phyloP scores from a whole-genome alignment of 2,888 invertebrate genomes.

The Shargacucullia verbasci region DNA sequence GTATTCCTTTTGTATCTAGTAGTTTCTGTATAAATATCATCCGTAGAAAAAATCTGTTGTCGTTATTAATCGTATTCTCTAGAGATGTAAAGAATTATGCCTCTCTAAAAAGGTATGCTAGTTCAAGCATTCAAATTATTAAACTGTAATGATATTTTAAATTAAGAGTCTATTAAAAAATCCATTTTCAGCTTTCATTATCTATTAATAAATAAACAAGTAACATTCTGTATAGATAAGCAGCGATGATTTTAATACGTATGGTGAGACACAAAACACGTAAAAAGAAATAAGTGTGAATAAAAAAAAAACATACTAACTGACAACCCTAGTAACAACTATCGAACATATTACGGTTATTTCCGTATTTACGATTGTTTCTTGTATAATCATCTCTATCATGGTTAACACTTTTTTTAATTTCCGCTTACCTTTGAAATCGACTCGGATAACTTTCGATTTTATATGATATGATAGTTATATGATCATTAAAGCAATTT shows the following conservation, averaged over 20 bases:
- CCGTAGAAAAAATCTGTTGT: too few species aligned
- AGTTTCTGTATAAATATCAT: too few species aligned
- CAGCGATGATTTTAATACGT: too few species aligned
- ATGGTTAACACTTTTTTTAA: constrained; percentile 24
- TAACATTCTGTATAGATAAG: not conserved
- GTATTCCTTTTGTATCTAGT: too few species aligned
- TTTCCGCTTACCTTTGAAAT: constrained; percentile 34
- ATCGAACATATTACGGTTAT: constrained; percentile 6
- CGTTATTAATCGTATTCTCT: too few species aligned
- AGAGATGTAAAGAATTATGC: too few species aligned
- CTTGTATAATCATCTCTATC: constrained; percentile 21
- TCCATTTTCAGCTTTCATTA: not conserved
- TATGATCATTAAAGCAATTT: constrained; percentile 44
- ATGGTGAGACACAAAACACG: too few species aligned
- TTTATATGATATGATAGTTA: constrained; percentile 43
- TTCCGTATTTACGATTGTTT: constrained; percentile 23
- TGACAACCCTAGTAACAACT: constrained; percentile 17
- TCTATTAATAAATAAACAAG: constrained; percentile 6
- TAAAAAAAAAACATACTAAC: too few species aligned
- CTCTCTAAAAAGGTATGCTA: too few species aligned
- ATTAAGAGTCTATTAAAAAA: constrained; percentile 18
- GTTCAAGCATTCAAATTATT: too few species aligned
- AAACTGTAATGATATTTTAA: not conserved
- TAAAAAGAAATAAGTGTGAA: too few species aligned
- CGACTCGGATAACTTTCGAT: constrained; percentile 45